Base-by-base conservation (phyloP, 2,797 vertebrate species). In the Spizella passerina region DNA sequence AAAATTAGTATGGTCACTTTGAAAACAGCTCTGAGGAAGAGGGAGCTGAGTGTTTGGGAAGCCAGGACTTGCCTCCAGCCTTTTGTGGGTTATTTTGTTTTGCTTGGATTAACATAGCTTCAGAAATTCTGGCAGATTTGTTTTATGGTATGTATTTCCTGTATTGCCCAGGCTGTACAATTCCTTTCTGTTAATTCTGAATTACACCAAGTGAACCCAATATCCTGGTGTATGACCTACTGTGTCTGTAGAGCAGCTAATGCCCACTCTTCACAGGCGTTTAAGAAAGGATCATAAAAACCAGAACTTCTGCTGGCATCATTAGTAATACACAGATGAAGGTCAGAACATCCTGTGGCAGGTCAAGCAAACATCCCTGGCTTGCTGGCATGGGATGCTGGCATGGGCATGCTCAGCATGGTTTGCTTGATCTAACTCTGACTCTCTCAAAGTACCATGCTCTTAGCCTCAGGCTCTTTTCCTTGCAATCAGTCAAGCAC, bases 141-240 rank as follows among this genome's bases (percentile, higher is more conserved):
- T 78, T 93, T 85, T 68, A 88, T 60, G 52, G 82, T 84, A 78
- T 78, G 49, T 30, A 43, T 90, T 96, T 96, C 83, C 90, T 88
- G 88, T 57, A 43, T 47, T 90, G 30, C 55, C 53, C 57, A 78
- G n/a, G 27, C 65, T 41, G 36, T 90, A 43, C 2, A 27, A 32
- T 71, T 81, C 83, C 49, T 88, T 81, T 56, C 57, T 56, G 65
- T 88, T 91, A 46, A 69, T 90, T 69, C 73, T 88, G 77, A 86
- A 72, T 65, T 65, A 22, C 30, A 41, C 24, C 24, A 71, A 47
- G 44, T 53, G 63, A 89, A 80, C 46, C 32, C 24, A 75, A 53
- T 73, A 77, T 77, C 73, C 22, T 63, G 52, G 49, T 4, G 10
- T 64, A 20, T 83, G 88, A 81, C 34, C 46, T 1, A 0, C 49